Percentiles rank a stretch among this genome's conserved stretches.
Conservation (phyloP, 2,888 invertebrate genomes). For the Lasioglossum figueresi region DNA sequence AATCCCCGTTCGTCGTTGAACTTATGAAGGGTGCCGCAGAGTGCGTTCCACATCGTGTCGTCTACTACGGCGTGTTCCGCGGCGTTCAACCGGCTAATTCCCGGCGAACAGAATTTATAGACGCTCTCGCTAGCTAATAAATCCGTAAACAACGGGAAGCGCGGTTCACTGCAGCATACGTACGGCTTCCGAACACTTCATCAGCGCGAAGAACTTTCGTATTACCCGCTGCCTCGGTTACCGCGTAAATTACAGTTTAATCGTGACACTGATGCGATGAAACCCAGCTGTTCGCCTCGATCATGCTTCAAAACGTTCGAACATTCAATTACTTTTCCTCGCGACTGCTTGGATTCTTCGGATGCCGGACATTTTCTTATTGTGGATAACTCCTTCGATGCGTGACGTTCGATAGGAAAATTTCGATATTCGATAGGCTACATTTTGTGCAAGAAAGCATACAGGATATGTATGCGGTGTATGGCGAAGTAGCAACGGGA, state of each 20-base stretch:
- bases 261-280: conserved; percentile 1
- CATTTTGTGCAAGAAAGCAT: not conserved
- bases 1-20: conserved; percentile 27
- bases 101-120: conserved; percentile 32
- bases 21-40: conserved; percentile 22
- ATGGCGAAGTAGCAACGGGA: not conserved
- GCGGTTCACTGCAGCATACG: not conserved
- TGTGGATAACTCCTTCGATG: not conserved
- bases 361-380: no score
- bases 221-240: not conserved
- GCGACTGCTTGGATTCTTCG: not conserved
- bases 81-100: conserved; percentile 18
- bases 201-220: not conserved
- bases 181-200: not conserved
- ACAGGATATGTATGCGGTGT: not conserved
- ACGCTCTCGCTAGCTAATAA: conserved; percentile 21
- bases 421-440: not conserved
- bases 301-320: not conserved
- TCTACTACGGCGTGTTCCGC: not conserved
- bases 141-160: conserved; percentile 27
- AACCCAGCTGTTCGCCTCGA: not conserved
- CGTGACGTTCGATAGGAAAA: not conserved
- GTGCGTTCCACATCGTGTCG: not conserved
- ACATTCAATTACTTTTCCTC: not conserved
- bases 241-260: not conserved